Evolutionary conservation across 2,888 invertebrate species (phyloP).

Genomic region (Nomada ruficornis): DNA sequence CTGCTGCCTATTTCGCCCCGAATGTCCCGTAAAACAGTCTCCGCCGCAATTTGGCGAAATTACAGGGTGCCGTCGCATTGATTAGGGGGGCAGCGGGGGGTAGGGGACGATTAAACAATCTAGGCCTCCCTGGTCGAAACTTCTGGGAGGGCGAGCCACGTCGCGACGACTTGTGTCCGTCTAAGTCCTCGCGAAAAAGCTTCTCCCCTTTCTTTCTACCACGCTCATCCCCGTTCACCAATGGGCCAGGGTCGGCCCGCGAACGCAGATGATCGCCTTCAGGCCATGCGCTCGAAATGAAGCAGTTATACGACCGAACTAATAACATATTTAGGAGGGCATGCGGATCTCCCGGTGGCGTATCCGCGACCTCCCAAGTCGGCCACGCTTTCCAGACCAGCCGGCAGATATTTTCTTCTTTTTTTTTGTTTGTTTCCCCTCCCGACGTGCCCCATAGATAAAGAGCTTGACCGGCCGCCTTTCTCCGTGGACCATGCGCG

Average conservation of each 20-base stretch:
- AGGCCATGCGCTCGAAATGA: conserved; percentile 83
- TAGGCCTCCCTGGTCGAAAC: conserved; percentile 82
- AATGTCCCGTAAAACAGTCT: conserved; percentile 73
- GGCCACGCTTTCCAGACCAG: conserved; percentile 80
- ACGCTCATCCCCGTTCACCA: background rate
- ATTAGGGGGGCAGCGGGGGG: conserved; percentile 74
- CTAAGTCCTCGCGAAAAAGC: conserved; percentile 32
- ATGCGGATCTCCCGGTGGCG: conserved; percentile 75
- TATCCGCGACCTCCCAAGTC: conserved; percentile 83
- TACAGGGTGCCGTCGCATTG: conserved; percentile 82
- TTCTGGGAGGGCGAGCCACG: conserved; percentile 81
- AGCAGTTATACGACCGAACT: conserved; percentile 84
- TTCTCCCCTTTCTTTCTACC: conserved; percentile 14
- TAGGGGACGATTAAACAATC: conserved; percentile 83
- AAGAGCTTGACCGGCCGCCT: background rate
- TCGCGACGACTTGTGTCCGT: conserved; percentile 34
- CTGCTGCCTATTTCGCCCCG: conserved; percentile 64
- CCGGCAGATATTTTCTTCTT: conserved; percentile 19
- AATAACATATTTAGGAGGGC: conserved; percentile 84
- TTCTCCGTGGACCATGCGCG: too few relatives aligned
- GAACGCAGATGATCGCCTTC: conserved; percentile 82
- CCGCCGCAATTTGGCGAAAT: conserved; percentile 81
- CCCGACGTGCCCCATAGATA: conserved; percentile 37
- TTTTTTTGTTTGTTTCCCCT: too few relatives aligned
- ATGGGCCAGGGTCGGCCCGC: conserved; percentile 38